phyloP scores from a whole-genome alignment of 2,888 invertebrate species.

The Pachliopta kotzebuea region DNA sequence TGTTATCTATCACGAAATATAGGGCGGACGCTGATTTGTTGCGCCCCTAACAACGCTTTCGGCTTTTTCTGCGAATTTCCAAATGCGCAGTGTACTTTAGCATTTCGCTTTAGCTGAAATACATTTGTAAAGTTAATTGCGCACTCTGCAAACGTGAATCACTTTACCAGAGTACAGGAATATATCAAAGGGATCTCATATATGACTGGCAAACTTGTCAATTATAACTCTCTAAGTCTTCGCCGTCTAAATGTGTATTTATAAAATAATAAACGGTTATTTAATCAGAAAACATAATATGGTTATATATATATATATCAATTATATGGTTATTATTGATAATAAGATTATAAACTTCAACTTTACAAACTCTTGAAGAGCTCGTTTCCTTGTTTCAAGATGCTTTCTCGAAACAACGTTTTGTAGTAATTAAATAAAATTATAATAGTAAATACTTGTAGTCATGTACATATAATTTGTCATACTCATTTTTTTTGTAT shows the following conservation, averaged over 20 bases:
- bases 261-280: background rate
- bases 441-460: too few relatives aligned
- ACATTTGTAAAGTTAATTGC: constrained; percentile 28
- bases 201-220: constrained; percentile 11
- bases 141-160: constrained; percentile 22
- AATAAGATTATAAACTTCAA: background rate
- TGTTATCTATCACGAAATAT: constrained; percentile 38
- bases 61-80: constrained; percentile 28
- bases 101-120: constrained; percentile 24
- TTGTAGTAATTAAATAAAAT: too few relatives aligned
- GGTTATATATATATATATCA: background rate
- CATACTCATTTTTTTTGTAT: too few relatives aligned
- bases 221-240: background rate
- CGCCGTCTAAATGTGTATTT: background rate
- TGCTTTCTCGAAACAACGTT: too few relatives aligned
- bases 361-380: too few relatives aligned
- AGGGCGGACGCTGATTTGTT: constrained; percentile 50
- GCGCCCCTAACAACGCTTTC: constrained; percentile 40
- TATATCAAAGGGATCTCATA: constrained; percentile 11
- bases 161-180: constrained; percentile 11
- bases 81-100: constrained; percentile 25
- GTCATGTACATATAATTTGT: too few relatives aligned
- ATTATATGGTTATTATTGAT: background rate
- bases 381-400: too few relatives aligned
- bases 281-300: background rate